These are phyloP conservation scores for Centropyge bicolor DNA, from an alignment of 2,797 vertebrate genomes.

Conservation along the genomic window DNA sequence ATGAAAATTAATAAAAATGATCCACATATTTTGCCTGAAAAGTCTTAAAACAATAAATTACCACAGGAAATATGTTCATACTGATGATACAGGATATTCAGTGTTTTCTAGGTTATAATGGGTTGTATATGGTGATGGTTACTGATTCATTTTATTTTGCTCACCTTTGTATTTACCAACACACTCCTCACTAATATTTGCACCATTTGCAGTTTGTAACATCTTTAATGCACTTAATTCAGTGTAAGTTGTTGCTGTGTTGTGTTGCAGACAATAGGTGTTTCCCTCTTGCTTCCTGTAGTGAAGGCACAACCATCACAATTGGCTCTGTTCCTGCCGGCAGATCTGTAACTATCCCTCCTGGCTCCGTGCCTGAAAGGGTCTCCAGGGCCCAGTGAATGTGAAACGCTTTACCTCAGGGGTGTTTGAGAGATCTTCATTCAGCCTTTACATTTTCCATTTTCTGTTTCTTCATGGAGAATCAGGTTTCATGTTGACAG, in stretches of 20 bases:
- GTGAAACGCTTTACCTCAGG: slow-evolving; percentile 49
- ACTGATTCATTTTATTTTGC: neutral
- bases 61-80: neutral
- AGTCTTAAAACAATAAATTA: too few species aligned
- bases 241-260: slow-evolving; percentile 56
- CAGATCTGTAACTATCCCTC: slow-evolving; percentile 49
- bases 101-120: neutral
- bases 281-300: slow-evolving; percentile 78
- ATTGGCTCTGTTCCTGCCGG: slow-evolving; percentile 63
- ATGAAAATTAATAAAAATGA: neutral
- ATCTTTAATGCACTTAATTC: slow-evolving; percentile 51
- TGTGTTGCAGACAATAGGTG: slow-evolving; percentile 78
- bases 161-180: neutral
- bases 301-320: slow-evolving; percentile 73
- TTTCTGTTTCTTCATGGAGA: slow-evolving; percentile 43
- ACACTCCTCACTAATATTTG: slow-evolving; percentile 25
- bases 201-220: slow-evolving; percentile 72
- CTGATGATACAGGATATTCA: neutral
- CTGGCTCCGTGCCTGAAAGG: slow-evolving; percentile 73
- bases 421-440: slow-evolving; percentile 51
- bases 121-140: neutral
- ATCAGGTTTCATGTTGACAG: slow-evolving; percentile 28
- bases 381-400: slow-evolving; percentile 64
- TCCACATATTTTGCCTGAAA: neutral
- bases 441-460: slow-evolving; percentile 42